A percentile compares a stretch with the other conserved stretches of the same genome.
These are phyloP conservation scores for Phrynosoma blainvillii DNA, from an alignment of 2,113 vertebrate species.

Conservation along the genomic window DNA sequence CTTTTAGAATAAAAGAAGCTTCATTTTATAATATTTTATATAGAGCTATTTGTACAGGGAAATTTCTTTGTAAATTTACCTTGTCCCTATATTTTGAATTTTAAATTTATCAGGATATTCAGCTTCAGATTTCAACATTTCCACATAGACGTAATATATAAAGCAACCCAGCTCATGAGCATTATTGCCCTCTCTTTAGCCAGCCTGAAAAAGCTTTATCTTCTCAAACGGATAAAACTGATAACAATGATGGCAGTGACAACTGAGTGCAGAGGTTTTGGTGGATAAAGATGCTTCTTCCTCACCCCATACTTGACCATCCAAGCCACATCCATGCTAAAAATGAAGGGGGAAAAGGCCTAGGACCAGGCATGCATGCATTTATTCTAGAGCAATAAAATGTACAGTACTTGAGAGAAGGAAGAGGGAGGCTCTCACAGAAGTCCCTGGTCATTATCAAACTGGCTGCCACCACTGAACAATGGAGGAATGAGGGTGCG, in stretches of 20 bases:
- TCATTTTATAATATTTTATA: conserved; percentile 48
- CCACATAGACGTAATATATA: neutral
- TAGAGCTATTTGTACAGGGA: conserved; percentile 55
- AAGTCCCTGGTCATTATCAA: neutral
- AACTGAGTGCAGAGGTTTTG: neutral
- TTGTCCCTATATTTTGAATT: conserved; percentile 48
- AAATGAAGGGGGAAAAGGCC: neutral
- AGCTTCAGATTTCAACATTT: neutral
- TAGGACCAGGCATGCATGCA: neutral
- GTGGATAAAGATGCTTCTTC: neutral
- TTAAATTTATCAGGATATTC: neutral
- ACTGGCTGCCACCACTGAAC: neutral
- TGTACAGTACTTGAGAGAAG: neutral
- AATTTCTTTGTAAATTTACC: conserved; percentile 40
- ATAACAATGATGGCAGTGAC: neutral
- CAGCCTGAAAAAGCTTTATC: neutral
- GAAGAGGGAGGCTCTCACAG: neutral
- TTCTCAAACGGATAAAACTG: no score
- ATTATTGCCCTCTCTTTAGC: neutral
- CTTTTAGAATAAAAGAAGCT: conserved; percentile 69
- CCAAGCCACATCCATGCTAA: neutral
- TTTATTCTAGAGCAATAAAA: neutral
- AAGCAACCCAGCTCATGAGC: neutral
- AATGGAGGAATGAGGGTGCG: neutral
- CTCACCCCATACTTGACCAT: neutral